Conservation (phyloP, 1,140 invertebrate genomes). For the Drosophila elegans region DNA sequence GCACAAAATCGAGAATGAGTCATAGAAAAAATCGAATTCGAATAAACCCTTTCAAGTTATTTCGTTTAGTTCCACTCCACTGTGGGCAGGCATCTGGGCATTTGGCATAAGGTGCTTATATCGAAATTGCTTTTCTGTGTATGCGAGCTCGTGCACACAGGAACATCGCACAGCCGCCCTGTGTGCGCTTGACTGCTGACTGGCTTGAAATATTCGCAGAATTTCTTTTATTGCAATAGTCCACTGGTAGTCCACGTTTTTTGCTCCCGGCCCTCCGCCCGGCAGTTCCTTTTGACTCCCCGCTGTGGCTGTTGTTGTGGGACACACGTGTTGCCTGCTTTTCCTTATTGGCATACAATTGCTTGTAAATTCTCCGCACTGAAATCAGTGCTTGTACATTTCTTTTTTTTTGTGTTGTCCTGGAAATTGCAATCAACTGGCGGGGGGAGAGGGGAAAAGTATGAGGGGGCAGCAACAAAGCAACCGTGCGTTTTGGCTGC, state of each 20-base stretch:
- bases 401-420: constrained; percentile 25
- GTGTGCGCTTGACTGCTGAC: constrained; percentile 55
- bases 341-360: constrained; percentile 76
- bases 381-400: constrained; percentile 56
- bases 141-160: constrained; percentile 25
- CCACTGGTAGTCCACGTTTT: constrained; percentile 56
- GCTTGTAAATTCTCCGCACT: constrained; percentile 65
- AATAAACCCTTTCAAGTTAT: constrained; percentile 2
- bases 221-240: constrained; percentile 76
- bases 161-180: constrained; percentile 61
- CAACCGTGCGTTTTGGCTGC: constrained; percentile 34
- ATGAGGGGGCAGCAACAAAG: constrained; percentile 16
- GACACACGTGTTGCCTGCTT: constrained; percentile 67
- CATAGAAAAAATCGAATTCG: too few species aligned
- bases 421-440: constrained; percentile 65
- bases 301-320: constrained; percentile 25
- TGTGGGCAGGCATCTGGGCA: constrained; percentile 37
- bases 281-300: not conserved
- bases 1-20: not conserved
- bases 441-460: constrained; percentile 3
- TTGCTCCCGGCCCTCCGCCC: not conserved
- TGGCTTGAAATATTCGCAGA: constrained; percentile 75
- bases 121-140: constrained; percentile 67
- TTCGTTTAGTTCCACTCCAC: constrained; percentile 15
- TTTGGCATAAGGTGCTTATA: constrained; percentile 73